Conservation (phyloP, 2,797 vertebrate species). For the Sebastes kiyomatsui region DNA sequence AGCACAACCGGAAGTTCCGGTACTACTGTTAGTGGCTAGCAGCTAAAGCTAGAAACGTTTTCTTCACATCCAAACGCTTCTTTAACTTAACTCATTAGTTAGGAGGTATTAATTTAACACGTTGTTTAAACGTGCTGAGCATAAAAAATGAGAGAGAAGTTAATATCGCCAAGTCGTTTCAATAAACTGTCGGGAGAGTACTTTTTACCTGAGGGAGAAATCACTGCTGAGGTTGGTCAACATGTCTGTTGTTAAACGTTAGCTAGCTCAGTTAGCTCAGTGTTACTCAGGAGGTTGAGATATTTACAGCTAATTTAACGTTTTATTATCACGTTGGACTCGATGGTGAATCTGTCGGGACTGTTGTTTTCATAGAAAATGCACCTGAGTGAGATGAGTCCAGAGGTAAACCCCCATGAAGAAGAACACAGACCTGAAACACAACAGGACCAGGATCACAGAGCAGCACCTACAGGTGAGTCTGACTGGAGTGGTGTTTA, state of each 20-base stretch:
- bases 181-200: constrained; percentile 45
- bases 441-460: too few species aligned
- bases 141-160: not conserved
- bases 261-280: constrained; percentile 59
- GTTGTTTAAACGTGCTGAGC: not conserved
- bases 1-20: constrained; percentile 60
- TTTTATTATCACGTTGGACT: not conserved
- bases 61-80: constrained; percentile 26
- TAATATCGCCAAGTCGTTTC: not conserved
- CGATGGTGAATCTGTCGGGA: too few species aligned
- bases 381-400: too few species aligned
- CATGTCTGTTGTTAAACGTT: constrained; percentile 63
- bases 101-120: not conserved
- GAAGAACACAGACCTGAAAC: too few species aligned
- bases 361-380: not conserved
- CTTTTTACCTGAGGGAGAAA: constrained; percentile 56
- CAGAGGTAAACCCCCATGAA: too few species aligned
- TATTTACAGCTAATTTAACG: not conserved
- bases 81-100: constrained; percentile 26
- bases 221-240: constrained; percentile 74
- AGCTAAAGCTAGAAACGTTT: constrained; percentile 46
- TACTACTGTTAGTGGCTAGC: constrained; percentile 6
- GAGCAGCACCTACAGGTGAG: too few species aligned
- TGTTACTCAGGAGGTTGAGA: not conserved
- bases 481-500: too few species aligned